Conservation (phyloP, 2,113 vertebrate species). For the Mionectes macconnelli region DNA sequence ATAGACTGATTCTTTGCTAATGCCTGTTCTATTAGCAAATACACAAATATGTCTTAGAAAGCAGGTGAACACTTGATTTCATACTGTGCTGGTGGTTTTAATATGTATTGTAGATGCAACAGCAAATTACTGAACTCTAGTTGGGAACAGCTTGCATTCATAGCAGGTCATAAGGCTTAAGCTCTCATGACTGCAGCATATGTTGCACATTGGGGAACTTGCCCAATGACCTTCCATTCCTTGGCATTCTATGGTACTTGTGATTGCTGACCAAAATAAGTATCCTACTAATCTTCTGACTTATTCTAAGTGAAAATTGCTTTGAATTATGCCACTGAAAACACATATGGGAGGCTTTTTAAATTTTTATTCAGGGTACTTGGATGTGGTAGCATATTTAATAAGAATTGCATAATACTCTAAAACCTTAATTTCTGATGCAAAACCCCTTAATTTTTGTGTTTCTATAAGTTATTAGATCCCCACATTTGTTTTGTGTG, state of each 20-base stretch:
- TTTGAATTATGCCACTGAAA: not conserved
- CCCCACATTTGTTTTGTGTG: rapidly evolving
- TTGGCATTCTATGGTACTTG: not conserved
- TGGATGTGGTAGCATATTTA: not conserved
- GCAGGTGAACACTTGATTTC: not conserved
- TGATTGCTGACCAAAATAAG: not conserved
- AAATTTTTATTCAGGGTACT: not conserved
- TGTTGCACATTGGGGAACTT: not conserved
- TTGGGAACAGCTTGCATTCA: not conserved
- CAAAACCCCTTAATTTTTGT: not conserved
- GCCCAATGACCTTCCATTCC: not conserved
- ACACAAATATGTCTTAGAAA: not conserved
- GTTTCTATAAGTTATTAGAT: not conserved
- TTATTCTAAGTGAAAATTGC: not conserved
- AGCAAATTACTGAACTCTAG: not conserved
- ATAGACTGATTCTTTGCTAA: not conserved
- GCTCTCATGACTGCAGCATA: not conserved
- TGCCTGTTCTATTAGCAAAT: not conserved
- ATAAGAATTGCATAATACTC: not conserved
- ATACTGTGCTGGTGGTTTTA: not conserved
- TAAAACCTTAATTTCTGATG: not conserved
- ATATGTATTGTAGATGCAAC: not conserved
- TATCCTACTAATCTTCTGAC: not conserved
- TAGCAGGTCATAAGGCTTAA: not conserved
- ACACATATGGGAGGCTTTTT: not conserved